Conservation (phyloP, 2,113 vertebrate species). For the Ramphastos sulfuratus region DNA sequence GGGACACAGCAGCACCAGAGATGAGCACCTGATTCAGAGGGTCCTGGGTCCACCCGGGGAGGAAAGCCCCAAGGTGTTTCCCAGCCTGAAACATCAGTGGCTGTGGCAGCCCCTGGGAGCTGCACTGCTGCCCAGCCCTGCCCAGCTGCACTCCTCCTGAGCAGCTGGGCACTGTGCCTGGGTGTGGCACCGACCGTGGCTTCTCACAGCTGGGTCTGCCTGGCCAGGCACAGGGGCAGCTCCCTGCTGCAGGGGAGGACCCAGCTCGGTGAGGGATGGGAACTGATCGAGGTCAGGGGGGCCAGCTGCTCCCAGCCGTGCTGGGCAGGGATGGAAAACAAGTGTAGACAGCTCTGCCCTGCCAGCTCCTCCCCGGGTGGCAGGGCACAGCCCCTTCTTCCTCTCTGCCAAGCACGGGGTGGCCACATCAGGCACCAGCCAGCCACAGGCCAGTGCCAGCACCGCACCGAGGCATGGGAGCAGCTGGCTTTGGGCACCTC, state of each 20-base stretch:
- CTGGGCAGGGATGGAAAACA: too few species aligned
- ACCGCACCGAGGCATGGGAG: rapidly evolving
- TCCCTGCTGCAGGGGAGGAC: neutral
- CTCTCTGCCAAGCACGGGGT: rapidly evolving
- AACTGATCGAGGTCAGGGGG: neutral
- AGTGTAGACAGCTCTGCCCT: neutral
- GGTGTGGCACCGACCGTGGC: neutral
- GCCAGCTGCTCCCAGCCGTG: neutral
- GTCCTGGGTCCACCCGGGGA: neutral
- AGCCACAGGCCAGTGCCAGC: rapidly evolving
- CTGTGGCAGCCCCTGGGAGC: neutral
- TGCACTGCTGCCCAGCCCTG: neutral
- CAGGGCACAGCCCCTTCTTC: neutral
- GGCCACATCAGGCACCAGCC: rapidly evolving
- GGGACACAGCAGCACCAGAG: neutral
- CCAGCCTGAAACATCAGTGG: neutral
- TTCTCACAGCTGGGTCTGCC: rapidly evolving
- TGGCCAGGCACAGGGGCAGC: neutral
- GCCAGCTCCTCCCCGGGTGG: neutral
- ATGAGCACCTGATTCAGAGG: neutral
- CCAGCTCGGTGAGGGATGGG: neutral
- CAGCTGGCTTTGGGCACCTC: rapidly evolving
- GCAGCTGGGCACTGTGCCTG: rapidly evolving
- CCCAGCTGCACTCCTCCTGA: neutral
- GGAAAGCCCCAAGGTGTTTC: neutral